Base-by-base conservation (phyloP, 2,888 invertebrate genomes). In the Synergus itoensis region DNA sequence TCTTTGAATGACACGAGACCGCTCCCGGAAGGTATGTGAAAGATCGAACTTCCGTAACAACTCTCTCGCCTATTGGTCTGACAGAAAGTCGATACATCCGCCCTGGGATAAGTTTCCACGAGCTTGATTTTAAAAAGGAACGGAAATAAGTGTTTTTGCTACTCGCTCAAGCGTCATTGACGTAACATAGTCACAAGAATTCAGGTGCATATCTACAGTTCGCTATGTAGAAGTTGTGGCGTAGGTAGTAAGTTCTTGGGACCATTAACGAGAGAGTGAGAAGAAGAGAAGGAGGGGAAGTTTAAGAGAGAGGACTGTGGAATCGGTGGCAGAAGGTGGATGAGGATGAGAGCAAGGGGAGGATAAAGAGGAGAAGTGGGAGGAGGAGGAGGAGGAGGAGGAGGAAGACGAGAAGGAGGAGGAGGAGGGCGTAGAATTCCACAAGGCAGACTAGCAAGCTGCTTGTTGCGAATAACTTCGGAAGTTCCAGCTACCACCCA, bases 381-480 rank as follows among this genome's bases (percentile, higher is more conserved):
- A 45, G 73, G 67, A 81, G 79, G 78, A 65, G 78, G 67, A 48
- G 63, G 41, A 62, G 65, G 48, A 41, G 41, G 78, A 45, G 65
- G 67, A 53, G 64, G 48, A 45, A 78, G 53, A 18, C 5, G 8
- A 21, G 4, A n/a, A 21, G 79, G 14, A 41, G 40, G 63, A 60
- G 12, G 78, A 80, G 77, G 79, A 69, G 81, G 79, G 83, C 80
- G 84, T 77, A 84, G 86, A 87, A 88, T 89, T 87, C 84, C 85
- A 83, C 84, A 84, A 84, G 84, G 82, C 86, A 85, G 84, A 85
- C 86, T 82, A 85, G 87, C 86, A 77, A 84, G 86, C 86, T 84
- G 87, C 88, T 87, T 86, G 88, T 88, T 88, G 86, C 87, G 84
- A 88, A 87, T 88, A 88, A 87, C 88, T 88, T 88, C 78, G 85